These are phyloP conservation scores for Atta cephalotes DNA, from an alignment of 1,140 invertebrate genomes.

Conservation along the genomic window DNA sequence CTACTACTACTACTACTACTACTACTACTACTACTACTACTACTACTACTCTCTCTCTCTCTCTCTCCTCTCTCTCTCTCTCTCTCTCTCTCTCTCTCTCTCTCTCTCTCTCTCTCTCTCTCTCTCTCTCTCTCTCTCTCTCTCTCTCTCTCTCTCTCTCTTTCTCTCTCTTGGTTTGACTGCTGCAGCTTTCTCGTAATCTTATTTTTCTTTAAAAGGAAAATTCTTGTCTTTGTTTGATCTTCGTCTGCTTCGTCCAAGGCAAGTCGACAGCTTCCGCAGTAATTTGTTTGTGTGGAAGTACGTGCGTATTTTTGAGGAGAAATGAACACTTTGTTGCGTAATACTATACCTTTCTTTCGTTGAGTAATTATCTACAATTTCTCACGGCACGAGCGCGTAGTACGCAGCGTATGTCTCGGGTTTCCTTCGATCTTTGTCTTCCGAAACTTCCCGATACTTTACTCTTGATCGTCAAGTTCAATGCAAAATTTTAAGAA, in stretches of 20 bases:
- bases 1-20: too few species aligned
- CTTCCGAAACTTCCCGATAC: conserved; percentile 18
- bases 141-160: neutral
- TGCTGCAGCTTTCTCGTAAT: conserved; percentile 44
- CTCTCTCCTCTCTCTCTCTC: too few species aligned
- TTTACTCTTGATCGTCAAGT: neutral
- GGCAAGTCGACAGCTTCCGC: conserved; percentile 57
- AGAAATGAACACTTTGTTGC: conserved; percentile 45
- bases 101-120: too few species aligned
- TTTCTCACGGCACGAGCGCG: conserved; percentile 45
- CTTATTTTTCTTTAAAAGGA: conserved; percentile 43
- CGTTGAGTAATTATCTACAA: conserved; percentile 53
- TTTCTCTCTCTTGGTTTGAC: neutral
- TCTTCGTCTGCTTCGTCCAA: conserved; percentile 3
- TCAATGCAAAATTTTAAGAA: neutral
- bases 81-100: too few species aligned
- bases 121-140: neutral
- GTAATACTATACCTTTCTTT: conserved; percentile 62
- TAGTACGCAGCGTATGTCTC: conserved; percentile 23
- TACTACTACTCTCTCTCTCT: too few species aligned
- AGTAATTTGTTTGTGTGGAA: conserved; percentile 66
- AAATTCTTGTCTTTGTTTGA: conserved; percentile 49
- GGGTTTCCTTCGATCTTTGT: conserved; percentile 53
- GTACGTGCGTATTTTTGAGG: conserved; percentile 53
- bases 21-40: too few species aligned